Evolutionary conservation across 1,140 invertebrate genomes (phyloP), one percentile per base, ranked within the genome.

Genomic region (Pseudomyrmex cubaensis): DNA sequence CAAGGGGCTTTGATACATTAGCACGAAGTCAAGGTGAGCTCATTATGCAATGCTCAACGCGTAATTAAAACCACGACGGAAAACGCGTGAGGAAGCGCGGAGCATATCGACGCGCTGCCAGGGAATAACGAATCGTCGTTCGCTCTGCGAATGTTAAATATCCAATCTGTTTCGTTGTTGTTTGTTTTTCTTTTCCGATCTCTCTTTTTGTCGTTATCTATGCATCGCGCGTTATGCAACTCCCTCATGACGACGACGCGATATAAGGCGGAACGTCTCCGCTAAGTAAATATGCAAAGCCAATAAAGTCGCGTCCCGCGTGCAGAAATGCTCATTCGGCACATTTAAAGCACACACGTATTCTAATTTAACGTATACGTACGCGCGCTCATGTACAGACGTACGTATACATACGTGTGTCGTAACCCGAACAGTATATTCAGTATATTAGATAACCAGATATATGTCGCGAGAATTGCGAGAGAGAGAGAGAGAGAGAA

Each of bases 1-100:
- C 35, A 35, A 64, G 66, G 76, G 17, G 52, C 69, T 48, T 22
- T 35, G 35, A 83, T 82, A 59, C 44, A 75, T 85, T 83, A 85
- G 50, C 50, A 56, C 54, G 2, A 57, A 82, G 69, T 74, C 66
- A 80, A 80, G 76, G 76, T 80, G 66, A 80, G 20, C 1, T 20
- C 12, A 72, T 80, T 80, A 70, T 72, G 66, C 66, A 72, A 78
- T 70, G 17, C 20, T 59, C 35, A 20, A 77, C 57, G 64, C 76
- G 44, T 9, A 67, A 78, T 78, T 78, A 70, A 70, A 48, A 70
- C 0, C 54, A 52, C 46, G 48, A n/a, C 20, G 52, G 7, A 10
- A 78, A 78, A 56, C 13, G 52, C 4, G 9, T 35, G 10, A 69
- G 64, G 57, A 57, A 2, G 4, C 35, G 20, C 35, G 35, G 35